Percentiles rank a stretch among this genome's conserved stretches.
Evolutionary conservation across 30 jellyfish, hydroid and myxozoan genomes (phyloP).

Genomic region (Cassiopea xamachana): DNA sequence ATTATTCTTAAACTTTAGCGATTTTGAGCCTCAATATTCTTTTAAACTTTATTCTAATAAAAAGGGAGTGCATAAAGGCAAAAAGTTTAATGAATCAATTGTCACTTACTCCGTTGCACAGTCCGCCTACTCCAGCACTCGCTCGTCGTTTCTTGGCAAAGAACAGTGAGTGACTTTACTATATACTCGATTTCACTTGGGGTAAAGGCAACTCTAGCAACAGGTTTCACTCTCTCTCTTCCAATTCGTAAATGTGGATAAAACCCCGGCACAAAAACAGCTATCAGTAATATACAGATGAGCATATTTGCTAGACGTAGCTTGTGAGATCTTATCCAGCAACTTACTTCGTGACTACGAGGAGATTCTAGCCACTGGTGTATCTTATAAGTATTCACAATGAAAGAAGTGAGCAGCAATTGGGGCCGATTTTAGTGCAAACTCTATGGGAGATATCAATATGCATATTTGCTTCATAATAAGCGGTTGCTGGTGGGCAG

Average conservation of each 20-base stretch:
- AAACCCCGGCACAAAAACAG: neutral
- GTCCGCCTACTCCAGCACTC: neutral
- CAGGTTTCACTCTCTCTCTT: neutral
- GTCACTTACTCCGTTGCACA: neutral
- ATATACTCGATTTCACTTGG: neutral
- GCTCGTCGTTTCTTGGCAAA: neutral
- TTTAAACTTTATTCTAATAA: too few relatives aligned
- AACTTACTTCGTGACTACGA: too few relatives aligned
- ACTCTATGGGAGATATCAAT: too few relatives aligned
- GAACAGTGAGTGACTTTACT: neutral
- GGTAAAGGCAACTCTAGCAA: neutral
- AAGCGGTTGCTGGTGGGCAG: too few relatives aligned
- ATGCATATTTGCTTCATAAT: too few relatives aligned
- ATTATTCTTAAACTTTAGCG: too few relatives aligned
- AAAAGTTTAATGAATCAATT: neutral
- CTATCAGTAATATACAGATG: neutral
- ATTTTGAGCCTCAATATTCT: too few relatives aligned
- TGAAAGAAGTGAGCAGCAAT: too few relatives aligned
- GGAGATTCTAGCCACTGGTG: too few relatives aligned
- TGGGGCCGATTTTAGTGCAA: too few relatives aligned
- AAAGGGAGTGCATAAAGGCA: too few relatives aligned
- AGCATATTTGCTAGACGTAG: neutral
- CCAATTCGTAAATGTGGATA: slow-evolving; percentile 7
- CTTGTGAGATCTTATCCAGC: neutral
- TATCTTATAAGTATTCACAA: too few relatives aligned